Conservation (phyloP, 2,888 invertebrate species). For the Hirtodrosophila confusa region DNA sequence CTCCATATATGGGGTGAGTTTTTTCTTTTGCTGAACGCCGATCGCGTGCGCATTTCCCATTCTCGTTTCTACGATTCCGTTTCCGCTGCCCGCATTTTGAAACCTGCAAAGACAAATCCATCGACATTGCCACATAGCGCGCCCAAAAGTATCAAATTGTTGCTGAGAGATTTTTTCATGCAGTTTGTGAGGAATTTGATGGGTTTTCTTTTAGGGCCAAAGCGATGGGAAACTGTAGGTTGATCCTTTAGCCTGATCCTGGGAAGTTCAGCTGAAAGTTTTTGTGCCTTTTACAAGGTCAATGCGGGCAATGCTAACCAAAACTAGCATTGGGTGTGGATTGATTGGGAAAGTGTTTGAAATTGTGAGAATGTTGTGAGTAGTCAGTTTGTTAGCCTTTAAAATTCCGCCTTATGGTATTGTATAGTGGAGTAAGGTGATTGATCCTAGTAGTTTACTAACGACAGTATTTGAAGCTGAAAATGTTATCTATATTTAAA, state of each 20-base stretch:
- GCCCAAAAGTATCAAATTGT: constrained; percentile 78
- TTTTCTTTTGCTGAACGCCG: constrained; percentile 39
- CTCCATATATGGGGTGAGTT: constrained; percentile 60
- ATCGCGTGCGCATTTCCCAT: constrained; percentile 72
- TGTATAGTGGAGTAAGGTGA: not conserved
- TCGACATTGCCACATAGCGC: constrained; percentile 59
- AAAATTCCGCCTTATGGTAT: too few species aligned
- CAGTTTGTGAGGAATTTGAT: constrained; percentile 46
- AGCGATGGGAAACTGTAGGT: constrained; percentile 62
- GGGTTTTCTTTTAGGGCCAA: constrained; percentile 41
- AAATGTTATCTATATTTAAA: too few species aligned
- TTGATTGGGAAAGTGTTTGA: not conserved
- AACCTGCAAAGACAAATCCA: constrained; percentile 65
- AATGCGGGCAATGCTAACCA: constrained; percentile 50
- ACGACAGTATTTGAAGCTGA: too few species aligned
- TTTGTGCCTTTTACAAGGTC: constrained; percentile 23
- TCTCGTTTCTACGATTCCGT: constrained; percentile 43
- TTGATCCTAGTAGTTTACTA: too few species aligned
- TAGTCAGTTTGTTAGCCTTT: too few species aligned
- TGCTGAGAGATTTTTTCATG: constrained; percentile 63
- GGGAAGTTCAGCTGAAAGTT: constrained; percentile 49
- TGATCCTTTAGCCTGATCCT: constrained; percentile 51
- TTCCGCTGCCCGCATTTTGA: constrained; percentile 70
- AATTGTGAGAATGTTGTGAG: constrained; percentile 9
- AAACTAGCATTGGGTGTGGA: not conserved